Conservation (phyloP, 2,888 invertebrate species). For the Tinea trinotella region DNA sequence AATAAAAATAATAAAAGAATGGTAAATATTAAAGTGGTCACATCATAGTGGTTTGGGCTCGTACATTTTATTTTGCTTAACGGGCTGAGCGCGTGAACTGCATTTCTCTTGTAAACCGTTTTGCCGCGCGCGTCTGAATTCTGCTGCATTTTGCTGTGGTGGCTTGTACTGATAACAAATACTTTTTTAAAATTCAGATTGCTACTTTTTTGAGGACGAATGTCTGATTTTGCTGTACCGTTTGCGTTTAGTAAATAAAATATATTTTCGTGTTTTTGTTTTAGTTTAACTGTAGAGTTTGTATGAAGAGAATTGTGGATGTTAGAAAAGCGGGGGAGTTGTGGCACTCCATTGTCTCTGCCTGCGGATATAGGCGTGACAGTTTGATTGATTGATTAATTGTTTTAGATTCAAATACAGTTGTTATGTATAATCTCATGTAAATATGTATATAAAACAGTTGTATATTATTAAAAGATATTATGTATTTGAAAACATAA, state of each 20-base stretch:
- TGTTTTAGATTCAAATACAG: too few species aligned
- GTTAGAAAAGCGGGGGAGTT: too few species aligned
- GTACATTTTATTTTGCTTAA: constrained; percentile 16
- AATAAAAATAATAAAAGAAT: too few species aligned
- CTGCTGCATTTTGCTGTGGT: constrained; percentile 10
- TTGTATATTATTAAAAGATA: too few species aligned
- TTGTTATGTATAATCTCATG: too few species aligned
- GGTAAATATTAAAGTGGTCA: not conserved
- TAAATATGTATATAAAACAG: too few species aligned
- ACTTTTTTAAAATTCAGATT: constrained; percentile 13
- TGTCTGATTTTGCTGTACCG: not conserved
- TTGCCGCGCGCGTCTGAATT: constrained; percentile 9
- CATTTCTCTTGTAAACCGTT: constrained; percentile 14
- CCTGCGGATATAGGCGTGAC: too few species aligned
- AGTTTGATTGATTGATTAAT: too few species aligned
- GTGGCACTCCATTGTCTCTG: too few species aligned
- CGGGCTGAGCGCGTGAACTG: constrained; percentile 13
- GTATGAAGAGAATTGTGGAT: too few species aligned
- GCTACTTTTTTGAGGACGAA: constrained; percentile 4
- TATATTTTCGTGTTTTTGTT: not conserved
- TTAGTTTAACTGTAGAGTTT: too few species aligned
- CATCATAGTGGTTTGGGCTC: not conserved
- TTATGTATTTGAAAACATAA: too few species aligned
- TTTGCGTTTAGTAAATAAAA: not conserved
- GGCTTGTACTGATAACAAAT: constrained; percentile 12